A percentile compares a stretch with the other conserved stretches of the same genome.
Evolutionary conservation across 2,888 invertebrate genomes (phyloP).

Genomic region (Tipula vernalis): DNA sequence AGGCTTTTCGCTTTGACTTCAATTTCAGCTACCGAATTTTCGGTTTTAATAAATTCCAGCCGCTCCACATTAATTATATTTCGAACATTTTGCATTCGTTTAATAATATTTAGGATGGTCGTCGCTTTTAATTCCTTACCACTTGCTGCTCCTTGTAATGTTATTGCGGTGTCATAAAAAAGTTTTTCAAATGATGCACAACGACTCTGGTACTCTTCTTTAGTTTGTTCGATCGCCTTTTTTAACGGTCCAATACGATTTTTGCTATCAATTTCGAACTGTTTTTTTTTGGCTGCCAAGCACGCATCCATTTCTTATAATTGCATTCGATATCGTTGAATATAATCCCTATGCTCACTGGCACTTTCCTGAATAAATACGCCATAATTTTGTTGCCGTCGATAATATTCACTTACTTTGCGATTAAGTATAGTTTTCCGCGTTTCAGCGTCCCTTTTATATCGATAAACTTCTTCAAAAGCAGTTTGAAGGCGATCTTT

Average conservation of each 20-base stretch:
- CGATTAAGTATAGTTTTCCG: slow-evolving; percentile 19
- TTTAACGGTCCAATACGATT: background rate
- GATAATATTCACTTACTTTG: slow-evolving; percentile 24
- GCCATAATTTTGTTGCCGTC: slow-evolving; percentile 21
- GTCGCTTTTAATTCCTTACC: background rate
- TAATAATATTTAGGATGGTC: background rate
- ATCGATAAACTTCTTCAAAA: slow-evolving; percentile 6
- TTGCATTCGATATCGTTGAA: slow-evolving; percentile 17
- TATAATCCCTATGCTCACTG: slow-evolving; percentile 12
- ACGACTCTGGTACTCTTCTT: background rate
- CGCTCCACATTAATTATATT: background rate
- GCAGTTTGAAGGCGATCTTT: slow-evolving; percentile 5
- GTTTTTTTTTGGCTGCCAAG: background rate
- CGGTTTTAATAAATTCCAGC: background rate
- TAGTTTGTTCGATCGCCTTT: background rate
- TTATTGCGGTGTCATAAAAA: background rate
- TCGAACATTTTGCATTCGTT: background rate
- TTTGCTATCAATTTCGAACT: background rate
- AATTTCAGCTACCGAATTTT: background rate
- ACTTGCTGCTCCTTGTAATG: background rate
- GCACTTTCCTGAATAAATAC: slow-evolving; percentile 19
- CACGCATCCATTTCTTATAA: slow-evolving; percentile 20
- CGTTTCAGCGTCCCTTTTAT: background rate
- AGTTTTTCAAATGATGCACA: background rate
- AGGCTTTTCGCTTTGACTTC: slow-evolving; percentile 20